A percentile compares a stretch with the other conserved stretches of the same genome.
These are phyloP conservation scores for Xanthorhoe spadicearia DNA, from an alignment of 2,888 invertebrate species.

Conservation along the genomic window DNA sequence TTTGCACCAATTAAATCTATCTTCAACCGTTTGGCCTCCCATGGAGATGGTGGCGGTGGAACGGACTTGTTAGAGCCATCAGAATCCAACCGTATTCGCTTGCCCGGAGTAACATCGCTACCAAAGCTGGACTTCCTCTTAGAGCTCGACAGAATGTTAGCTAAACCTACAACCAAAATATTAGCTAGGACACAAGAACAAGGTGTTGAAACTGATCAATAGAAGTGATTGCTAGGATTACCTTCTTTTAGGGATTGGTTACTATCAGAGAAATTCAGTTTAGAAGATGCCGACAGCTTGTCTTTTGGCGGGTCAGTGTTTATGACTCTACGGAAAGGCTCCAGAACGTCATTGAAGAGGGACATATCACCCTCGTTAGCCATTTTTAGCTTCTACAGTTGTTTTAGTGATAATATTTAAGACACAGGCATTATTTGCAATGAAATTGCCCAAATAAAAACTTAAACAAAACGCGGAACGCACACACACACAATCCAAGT, in stretches of 20 bases:
- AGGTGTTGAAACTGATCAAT: not conserved
- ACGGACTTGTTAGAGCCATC: slow-evolving; percentile 51
- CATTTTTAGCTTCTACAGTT: slow-evolving; percentile 52
- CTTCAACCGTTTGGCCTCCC: slow-evolving; percentile 87
- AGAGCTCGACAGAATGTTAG: slow-evolving; percentile 65
- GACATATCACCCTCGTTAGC: slow-evolving; percentile 79
- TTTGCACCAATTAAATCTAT: slow-evolving; percentile 87
- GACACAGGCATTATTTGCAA: slow-evolving; percentile 34
- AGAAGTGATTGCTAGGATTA: slow-evolving; percentile 42
- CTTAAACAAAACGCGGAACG: slow-evolving; percentile 7
- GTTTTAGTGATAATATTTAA: slow-evolving; percentile 9
- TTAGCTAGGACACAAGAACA: not conserved
- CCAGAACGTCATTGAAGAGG: slow-evolving; percentile 74
- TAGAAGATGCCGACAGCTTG: slow-evolving; percentile 72
- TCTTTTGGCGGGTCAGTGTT: slow-evolving; percentile 79
- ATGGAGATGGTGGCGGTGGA: slow-evolving; percentile 81
- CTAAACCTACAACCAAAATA: slow-evolving; percentile 54
- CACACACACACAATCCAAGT: too few relatives aligned
- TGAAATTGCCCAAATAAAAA: not conserved
- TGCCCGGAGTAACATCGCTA: slow-evolving; percentile 67
- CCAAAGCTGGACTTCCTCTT: slow-evolving; percentile 75
- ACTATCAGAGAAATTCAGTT: slow-evolving; percentile 79
- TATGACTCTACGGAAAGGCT: slow-evolving; percentile 78
- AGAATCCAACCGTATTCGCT: slow-evolving; percentile 70
- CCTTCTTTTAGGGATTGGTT: slow-evolving; percentile 77